phyloP scores from a whole-genome alignment of 2,797 vertebrate species.

The Siniperca scherzeri region DNA sequence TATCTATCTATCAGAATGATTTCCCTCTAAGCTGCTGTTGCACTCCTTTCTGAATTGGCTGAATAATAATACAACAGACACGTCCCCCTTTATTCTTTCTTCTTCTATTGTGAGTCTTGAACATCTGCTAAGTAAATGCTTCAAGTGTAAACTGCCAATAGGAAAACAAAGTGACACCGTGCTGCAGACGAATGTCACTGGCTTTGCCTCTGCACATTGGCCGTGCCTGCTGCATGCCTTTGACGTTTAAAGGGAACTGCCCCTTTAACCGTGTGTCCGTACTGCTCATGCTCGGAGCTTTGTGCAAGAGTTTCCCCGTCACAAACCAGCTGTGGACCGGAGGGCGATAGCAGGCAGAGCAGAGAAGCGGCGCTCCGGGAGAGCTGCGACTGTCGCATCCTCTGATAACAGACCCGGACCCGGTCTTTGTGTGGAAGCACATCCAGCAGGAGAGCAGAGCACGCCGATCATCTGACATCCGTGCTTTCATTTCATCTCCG shows the following conservation, averaged over 20 bases:
- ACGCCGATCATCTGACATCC: background rate
- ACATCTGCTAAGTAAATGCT: background rate
- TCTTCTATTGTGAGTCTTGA: background rate
- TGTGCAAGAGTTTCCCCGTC: constrained; percentile 62
- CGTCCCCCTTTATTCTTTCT: background rate
- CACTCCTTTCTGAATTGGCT: background rate
- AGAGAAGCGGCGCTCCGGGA: constrained; percentile 30
- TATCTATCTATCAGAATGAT: background rate
- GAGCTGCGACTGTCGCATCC: constrained; percentile 59
- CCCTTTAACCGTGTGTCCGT: constrained; percentile 71
- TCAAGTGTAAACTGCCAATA: background rate
- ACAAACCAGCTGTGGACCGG: constrained; percentile 60
- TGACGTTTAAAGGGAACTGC: constrained; percentile 47
- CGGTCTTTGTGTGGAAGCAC: constrained; percentile 32
- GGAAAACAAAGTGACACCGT: background rate
- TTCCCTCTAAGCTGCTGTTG: background rate
- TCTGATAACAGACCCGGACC: background rate
- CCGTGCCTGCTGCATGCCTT: background rate
- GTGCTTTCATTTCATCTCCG: constrained; percentile 2
- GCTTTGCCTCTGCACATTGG: constrained; percentile 31
- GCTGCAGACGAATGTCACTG: constrained; percentile 15
- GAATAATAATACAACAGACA: background rate
- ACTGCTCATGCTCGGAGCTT: constrained; percentile 75
- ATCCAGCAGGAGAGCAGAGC: constrained; percentile 2
- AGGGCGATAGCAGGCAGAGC: constrained; percentile 8